Percentiles rank a stretch among this genome's conserved stretches.
Conservation (phyloP, 1,140 invertebrate species). For the Ephestia elutella region DNA sequence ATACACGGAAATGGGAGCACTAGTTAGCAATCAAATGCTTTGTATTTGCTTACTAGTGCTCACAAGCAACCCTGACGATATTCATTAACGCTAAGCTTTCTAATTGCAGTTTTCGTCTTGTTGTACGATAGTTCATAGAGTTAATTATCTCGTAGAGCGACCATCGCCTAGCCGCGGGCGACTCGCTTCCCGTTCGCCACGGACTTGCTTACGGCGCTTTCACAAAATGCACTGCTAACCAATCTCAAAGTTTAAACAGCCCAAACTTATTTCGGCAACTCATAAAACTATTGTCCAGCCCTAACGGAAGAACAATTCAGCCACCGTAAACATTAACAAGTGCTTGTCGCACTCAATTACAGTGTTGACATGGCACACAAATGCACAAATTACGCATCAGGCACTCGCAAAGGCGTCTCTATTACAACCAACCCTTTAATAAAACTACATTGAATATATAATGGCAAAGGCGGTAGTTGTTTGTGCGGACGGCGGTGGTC, state of each 20-base stretch:
- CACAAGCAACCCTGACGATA: slow-evolving; percentile 37
- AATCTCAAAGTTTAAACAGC: slow-evolving; percentile 62
- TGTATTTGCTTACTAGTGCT: slow-evolving; percentile 1
- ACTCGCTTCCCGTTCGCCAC: slow-evolving; percentile 21
- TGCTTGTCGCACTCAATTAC: background rate
- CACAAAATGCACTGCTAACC: slow-evolving; percentile 62
- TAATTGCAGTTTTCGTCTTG: slow-evolving; percentile 50
- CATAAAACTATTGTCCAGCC: slow-evolving; percentile 62
- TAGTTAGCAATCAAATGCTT: slow-evolving; percentile 21
- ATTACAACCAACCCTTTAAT: slow-evolving; percentile 48
- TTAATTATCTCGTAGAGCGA: slow-evolving; percentile 63
- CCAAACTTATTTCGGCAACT: slow-evolving; percentile 66
- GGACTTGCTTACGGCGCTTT: slow-evolving; percentile 44
- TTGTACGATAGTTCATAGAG: slow-evolving; percentile 60
- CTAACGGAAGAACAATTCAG: slow-evolving; percentile 29
- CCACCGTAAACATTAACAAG: background rate
- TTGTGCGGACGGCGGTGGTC: slow-evolving; percentile 45
- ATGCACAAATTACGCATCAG: background rate
- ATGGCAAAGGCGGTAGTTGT: slow-evolving; percentile 47
- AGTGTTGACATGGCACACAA: slow-evolving; percentile 2
- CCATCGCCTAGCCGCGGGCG: slow-evolving; percentile 49
- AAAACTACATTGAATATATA: slow-evolving; percentile 49
- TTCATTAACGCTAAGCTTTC: slow-evolving; percentile 58
- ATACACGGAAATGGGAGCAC: slow-evolving; percentile 21
- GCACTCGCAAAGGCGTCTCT: slow-evolving; percentile 25